Base-by-base conservation (phyloP, 2,888 invertebrate genomes). In the Prenolepis imparis region DNA sequence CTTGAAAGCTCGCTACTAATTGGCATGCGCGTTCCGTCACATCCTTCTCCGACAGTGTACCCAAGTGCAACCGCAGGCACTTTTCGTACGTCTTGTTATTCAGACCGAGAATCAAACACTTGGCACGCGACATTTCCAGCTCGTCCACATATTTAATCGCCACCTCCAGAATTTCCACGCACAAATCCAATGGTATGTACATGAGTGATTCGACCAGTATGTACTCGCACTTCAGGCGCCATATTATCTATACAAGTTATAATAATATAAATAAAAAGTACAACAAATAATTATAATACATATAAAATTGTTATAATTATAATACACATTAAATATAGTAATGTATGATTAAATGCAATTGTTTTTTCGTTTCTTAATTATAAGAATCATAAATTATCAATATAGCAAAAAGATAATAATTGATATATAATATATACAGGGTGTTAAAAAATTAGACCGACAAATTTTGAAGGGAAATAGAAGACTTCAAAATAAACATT, bases 151-250 rank as follows among this genome's bases (percentile, higher is more conserved):
- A 93, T 52, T 91, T 91, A 55, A 88, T 89, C 0, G 87, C 18
- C 55, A 90, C 86, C 55, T 91, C 89, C 4, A 94, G 39, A 44
- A 94, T 83, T 48, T 94, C 94, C 1, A 88, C 84, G 9, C 88
- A 91, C 8, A 94, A 84, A 84, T 94, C 94, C 11, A 94, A 75
- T 1, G 94, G 94, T 18, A 93, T 28, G 41, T 93, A 86, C 0
- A 93, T 82, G 1, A 94, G 61, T 0, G 92, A 93, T 83, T 92
- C 92, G 0, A 88, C 85, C 21, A 94, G 64, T 41, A 94, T 85
- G 8, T 89, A 86, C 3, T 94, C 94, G 32, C 90, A 94, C 5
- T 91, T 82, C 0, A 94, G 66, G 6, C 77, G 82, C 92, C 92
- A 94, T 0, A 93, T 15, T 67, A 94, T 91, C 77, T 77, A 12